These are phyloP conservation scores for Idaea straminata DNA, from an alignment of 2,888 invertebrate species.

Conservation along the genomic window DNA sequence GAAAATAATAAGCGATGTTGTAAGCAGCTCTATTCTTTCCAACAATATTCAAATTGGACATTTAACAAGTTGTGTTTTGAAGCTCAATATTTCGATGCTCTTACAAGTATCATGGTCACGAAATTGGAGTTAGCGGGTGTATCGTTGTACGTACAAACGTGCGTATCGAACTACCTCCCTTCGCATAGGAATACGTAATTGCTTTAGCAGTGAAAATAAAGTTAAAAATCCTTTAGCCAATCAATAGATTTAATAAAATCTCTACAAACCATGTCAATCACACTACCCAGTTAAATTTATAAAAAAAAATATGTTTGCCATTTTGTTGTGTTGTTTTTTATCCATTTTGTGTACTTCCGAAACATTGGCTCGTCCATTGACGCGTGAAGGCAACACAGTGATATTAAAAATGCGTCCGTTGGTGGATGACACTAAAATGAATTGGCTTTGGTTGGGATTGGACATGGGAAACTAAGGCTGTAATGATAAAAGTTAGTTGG, in stretches of 20 bases:
- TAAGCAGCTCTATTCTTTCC: too few relatives aligned
- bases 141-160: too few relatives aligned
- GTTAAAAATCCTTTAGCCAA: too few relatives aligned
- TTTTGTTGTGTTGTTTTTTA: constrained; percentile 39
- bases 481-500: background rate
- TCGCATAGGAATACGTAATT: too few relatives aligned
- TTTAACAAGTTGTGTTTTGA: too few relatives aligned
- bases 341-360: constrained; percentile 27
- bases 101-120: too few relatives aligned
- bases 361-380: constrained; percentile 37
- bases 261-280: constrained; percentile 43
- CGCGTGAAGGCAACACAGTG: constrained; percentile 51
- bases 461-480: background rate
- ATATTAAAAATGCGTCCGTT: constrained; percentile 58
- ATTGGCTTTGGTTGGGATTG: constrained; percentile 14
- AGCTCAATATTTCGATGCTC: too few relatives aligned
- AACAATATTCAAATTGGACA: too few relatives aligned
- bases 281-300: constrained; percentile 41
- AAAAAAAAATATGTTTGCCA: constrained; percentile 43
- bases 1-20: too few relatives aligned
- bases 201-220: too few relatives aligned
- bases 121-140: too few relatives aligned
- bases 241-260: constrained; percentile 3
- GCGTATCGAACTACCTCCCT: too few relatives aligned
- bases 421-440: constrained; percentile 27